phyloP scores from a whole-genome alignment of 92 coral and sea anemone genomes.

The Zoanthus sansibaricus region DNA sequence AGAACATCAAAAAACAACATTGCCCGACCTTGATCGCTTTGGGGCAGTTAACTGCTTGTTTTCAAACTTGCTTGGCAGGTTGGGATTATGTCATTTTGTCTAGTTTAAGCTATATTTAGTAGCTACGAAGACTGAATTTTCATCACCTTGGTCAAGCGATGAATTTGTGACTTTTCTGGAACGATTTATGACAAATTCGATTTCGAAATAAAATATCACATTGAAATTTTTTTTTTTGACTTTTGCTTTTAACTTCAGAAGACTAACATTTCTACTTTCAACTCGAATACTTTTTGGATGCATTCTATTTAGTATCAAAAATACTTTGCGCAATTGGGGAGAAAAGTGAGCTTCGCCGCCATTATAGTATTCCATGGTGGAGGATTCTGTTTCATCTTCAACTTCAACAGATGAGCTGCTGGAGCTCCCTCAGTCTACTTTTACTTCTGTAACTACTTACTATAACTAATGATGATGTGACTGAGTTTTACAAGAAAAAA shows the following conservation, averaged over 20 bases:
- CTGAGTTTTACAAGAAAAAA: too few relatives aligned
- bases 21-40: neutral
- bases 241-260: neutral
- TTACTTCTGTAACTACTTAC: too few relatives aligned
- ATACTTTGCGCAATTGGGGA: neutral
- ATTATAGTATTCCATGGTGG: too few relatives aligned
- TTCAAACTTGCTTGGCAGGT: constrained; percentile 2
- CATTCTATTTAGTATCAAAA: neutral
- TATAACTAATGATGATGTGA: too few relatives aligned
- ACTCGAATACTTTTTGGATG: neutral
- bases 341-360: neutral
- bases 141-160: neutral
- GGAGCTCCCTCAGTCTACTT: too few relatives aligned
- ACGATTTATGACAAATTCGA: neutral
- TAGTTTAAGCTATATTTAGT: constrained; percentile 1
- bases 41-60: neutral
- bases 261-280: neutral
- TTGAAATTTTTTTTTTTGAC: neutral
- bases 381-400: too few relatives aligned
- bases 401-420: too few relatives aligned
- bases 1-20: constrained; percentile 1
- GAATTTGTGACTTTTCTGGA: neutral
- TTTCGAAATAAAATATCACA: neutral
- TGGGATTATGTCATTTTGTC: neutral
- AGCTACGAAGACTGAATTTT: neutral